A percentile compares a stretch with the other conserved stretches of the same genome.
phyloP scores from a whole-genome alignment of 2,113 vertebrate genomes.

The Thoracochromis brauschi region DNA sequence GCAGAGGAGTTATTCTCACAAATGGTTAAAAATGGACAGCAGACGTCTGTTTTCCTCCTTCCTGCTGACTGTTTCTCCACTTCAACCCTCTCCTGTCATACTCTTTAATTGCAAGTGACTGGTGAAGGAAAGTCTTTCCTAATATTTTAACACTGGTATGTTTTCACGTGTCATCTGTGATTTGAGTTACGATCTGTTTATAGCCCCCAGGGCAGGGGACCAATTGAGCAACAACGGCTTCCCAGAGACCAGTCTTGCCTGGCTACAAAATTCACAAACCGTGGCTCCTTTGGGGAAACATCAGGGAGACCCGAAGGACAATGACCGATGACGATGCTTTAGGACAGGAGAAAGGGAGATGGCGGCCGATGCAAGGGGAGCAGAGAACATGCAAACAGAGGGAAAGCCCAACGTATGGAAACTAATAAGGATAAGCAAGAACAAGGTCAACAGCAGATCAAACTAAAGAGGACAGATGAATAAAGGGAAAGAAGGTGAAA shows the following conservation, averaged over 20 bases:
- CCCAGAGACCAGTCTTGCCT: neutral
- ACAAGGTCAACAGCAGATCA: neutral
- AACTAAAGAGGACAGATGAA: neutral
- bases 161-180: neutral
- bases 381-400: neutral
- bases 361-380: neutral
- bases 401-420: neutral
- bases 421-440: neutral
- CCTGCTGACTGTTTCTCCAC: neutral
- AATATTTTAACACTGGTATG: neutral
- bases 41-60: neutral
- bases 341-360: neutral
- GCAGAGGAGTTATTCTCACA: neutral
- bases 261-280: neutral
- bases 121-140: neutral
- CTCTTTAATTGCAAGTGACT: neutral
- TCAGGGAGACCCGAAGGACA: conserved; percentile 1
- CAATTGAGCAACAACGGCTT: neutral
- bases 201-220: neutral
- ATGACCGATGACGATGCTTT: conserved; percentile 1
- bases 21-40: neutral
- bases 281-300: neutral
- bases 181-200: neutral
- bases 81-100: neutral
- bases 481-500: neutral